Conservation (phyloP, 2,113 vertebrate genomes). For the Aptenodytes forsteri region DNA sequence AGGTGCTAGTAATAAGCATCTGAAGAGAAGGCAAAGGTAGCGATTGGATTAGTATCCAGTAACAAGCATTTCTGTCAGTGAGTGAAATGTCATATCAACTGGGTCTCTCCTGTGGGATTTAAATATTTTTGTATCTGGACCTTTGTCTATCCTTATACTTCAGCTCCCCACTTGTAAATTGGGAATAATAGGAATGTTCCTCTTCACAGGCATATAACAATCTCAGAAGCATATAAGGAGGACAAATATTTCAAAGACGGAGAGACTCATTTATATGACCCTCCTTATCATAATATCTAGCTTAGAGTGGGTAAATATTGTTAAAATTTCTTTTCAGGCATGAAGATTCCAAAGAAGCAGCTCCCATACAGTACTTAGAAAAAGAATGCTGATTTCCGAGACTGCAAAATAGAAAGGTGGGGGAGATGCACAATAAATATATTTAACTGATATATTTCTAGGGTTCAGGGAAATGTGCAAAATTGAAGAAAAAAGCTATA, state of each 20-base stretch:
- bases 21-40: background rate
- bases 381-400: background rate
- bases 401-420: background rate
- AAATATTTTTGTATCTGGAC: background rate
- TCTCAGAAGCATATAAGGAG: background rate
- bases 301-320: background rate
- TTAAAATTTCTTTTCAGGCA: background rate
- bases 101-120: background rate
- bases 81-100: background rate
- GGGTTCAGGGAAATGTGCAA: background rate
- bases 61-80: background rate
- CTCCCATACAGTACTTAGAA: accelerated
- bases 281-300: background rate
- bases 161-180: background rate
- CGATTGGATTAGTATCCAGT: background rate
- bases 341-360: background rate
- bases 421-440: background rate
- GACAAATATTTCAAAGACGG: background rate
- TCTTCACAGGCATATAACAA: background rate
- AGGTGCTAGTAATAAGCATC: background rate
- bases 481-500: background rate
- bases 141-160: background rate
- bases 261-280: background rate
- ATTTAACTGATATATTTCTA: background rate
- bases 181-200: background rate